Base-by-base conservation (phyloP, 2,113 vertebrate species). In the Festucalex cinctus region DNA sequence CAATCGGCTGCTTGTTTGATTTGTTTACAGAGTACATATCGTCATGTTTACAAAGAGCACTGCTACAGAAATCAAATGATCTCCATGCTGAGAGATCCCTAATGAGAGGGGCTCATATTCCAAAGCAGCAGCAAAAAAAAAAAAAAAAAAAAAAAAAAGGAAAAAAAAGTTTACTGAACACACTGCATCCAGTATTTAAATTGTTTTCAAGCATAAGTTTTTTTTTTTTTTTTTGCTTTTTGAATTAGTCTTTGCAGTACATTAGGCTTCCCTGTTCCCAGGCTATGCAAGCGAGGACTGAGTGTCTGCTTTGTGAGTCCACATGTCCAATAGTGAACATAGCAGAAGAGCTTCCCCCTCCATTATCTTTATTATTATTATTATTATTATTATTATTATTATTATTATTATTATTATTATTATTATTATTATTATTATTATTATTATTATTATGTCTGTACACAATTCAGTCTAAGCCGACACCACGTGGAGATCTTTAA, bases 41-140 rank as follows among this genome's bases (percentile, higher is more conserved):
- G 81, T 83, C 63, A 82, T 86, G 88, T 89, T 90, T 88, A 88
- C 89, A 32, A 81, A 84, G 73, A 85, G 84, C 80, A 83, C 82
- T 83, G 73, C 74, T 76, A 82, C 24, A 41, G 87, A 65, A 54
- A 80, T 63, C 63, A 54, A 68, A 78, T 78, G 48, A 81, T 76
- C 79, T 66, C 20, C 48, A 68, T 78, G 84, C 75, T 73, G 61
- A 70, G 84, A 68, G 83, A 73, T 75, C 49, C 69, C 73, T 66
- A 37, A 19, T 58, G 62, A 81, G 69, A 65, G 65, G 36, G 26
- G 73, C 77, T 75, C 79, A 70, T 72, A 67, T 82, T 87, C 80
- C 81, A 82, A 65, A 54, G 65, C 85, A 80, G 82, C 53, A 17
- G 53, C 53, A 28, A 24, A 79, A 75, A 66, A 68, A 48, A 59